Evolutionary conservation across 2,888 invertebrate genomes (phyloP), one percentile per base, ranked within the genome.

Genomic region (Tanypteryx hageni): DNA sequence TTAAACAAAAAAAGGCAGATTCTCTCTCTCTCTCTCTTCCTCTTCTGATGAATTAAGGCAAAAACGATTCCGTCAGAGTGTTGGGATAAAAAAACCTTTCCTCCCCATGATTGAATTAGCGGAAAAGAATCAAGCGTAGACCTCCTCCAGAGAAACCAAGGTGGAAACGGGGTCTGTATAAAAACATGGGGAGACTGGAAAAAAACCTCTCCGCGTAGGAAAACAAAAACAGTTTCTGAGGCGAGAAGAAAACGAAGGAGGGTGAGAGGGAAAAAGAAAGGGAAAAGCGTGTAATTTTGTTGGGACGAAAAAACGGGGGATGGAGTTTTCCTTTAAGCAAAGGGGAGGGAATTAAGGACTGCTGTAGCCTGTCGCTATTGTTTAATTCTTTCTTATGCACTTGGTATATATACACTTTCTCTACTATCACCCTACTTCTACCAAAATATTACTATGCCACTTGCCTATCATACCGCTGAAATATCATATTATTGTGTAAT

Each of bases 61-160:
- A 76, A 76, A 76, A 76, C 76, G 76, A 27, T 76, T 76, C 76
- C 76, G 76, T 76, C 76, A 76, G 76, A 76, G 76, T 76, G 76
- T 27, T 9, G 13, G 76, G 76, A 76, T n/a, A 76, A 27, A 76
- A 76, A 76, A 68, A 68, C 68, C 68, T 68, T 68, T 27, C 76
- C 27, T 27, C 13, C 44, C 76, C 76, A 76, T 76, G 76, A 76
- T 76, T 76, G 76, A 76, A 76, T 76, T 76, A 76, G 76, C 22
- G 76, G 76, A 76, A 76, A 76, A 76, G 76, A 76, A 76, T 76
- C 76, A 27, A 76, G 76, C 18, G 76, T 76, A 76, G 22, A 27
- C 27, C 76, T 76, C 76, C 76, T 22, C 27, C 22, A 22, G 27
- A 76, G 76, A 27, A 76, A 76, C 76, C 76, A 76, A 76, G 76